Percentiles rank a stretch among this genome's conserved stretches.
Conservation (phyloP, 2,113 vertebrate genomes). For the Microcebus murinus region DNA sequence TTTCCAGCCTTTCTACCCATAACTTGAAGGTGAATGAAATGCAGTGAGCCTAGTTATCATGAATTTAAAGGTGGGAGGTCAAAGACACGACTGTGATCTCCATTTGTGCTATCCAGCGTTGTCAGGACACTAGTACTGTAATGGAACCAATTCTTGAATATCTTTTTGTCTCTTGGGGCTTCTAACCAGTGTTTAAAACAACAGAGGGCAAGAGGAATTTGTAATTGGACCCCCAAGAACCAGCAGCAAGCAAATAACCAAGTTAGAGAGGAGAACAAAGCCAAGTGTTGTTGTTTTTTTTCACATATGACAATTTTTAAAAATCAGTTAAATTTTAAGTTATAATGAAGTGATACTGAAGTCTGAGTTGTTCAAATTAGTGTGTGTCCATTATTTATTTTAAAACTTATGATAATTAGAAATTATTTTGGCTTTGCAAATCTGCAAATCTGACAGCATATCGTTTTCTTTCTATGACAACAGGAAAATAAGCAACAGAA, state of each 20-base stretch:
- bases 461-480: not conserved
- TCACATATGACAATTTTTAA: not conserved
- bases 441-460: not conserved
- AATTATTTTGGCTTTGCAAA: not conserved
- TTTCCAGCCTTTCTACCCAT: not conserved
- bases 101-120: not conserved
- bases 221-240: not conserved
- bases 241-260: not conserved
- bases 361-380: not conserved
- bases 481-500: conserved; percentile 40
- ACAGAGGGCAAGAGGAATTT: not conserved
- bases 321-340: not conserved
- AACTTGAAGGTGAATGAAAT: not conserved
- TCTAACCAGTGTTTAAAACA: not conserved
- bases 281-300: not conserved
- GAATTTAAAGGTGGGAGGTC: not conserved
- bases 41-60: not conserved
- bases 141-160: not conserved
- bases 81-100: not conserved
- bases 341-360: not conserved
- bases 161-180: not conserved
- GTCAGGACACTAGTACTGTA: not conserved
- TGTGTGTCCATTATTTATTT: not conserved
- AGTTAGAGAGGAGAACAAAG: not conserved
- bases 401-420: not conserved